Base-by-base conservation (phyloP, 2,113 vertebrate species). In the Oncorhynchus keta region DNA sequence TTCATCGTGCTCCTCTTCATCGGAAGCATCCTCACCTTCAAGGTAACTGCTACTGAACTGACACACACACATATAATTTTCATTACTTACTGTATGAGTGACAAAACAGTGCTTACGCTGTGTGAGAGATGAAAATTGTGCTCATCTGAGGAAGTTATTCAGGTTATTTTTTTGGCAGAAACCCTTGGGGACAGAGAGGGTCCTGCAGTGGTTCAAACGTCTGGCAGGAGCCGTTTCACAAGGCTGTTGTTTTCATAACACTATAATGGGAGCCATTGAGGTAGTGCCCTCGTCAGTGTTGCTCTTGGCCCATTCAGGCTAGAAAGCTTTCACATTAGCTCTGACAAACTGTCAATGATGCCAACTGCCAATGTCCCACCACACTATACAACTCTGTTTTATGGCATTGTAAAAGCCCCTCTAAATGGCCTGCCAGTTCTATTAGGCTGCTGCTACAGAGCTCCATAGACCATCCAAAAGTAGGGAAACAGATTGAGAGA, bases 1-100 rank as follows among this genome's bases (percentile, higher is more conserved):
- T 91, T 97, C 76, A 92, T 95, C 74, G 96, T 97, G 80, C 92
- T 97, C 78, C 90, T 96, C 87, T 97, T 97, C 88, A 95, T 97
- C 77, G 89, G 95, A 84, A 92, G 96, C 61, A 94, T 97, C 85
- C 90, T 97, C 75, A 81, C 91, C 85, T 95, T 96, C 78, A 98
- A 98, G 95, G 97, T 97, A 91, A 1, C 9, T 28, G 3, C 32
- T 22, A 16, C 26, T 68, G 24, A 22, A 72, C 2, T 35, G 5
- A 7, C n/a, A 9, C 62, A 65, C 13, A 45, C 9, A 39, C 11
- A 11, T 2, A 9, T 11, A 9, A 3, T 45, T 45, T 45, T 45
- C 39, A 2, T 45, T 12, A 45, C 39, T 45, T 45, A 45, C 8
- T 45, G 9, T 45, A 11, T 45, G 39, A 45, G 39, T 45, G 39